These are phyloP conservation scores for Orestias chungarensis DNA, from an alignment of 2,797 vertebrate genomes.

Conservation along the genomic window DNA sequence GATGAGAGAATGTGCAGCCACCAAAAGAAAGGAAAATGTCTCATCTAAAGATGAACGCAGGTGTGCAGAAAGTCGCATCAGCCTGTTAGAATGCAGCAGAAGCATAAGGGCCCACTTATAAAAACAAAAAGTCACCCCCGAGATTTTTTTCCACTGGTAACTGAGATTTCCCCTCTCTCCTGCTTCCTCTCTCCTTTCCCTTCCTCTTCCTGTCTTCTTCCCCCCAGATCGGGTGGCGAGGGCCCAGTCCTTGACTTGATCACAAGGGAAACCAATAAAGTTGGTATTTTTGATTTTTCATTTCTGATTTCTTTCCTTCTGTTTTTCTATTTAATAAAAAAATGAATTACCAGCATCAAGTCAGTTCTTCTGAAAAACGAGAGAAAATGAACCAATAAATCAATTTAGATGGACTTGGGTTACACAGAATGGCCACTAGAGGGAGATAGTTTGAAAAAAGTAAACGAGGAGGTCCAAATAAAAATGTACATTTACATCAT, in stretches of 20 bases:
- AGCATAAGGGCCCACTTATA: constrained; percentile 4
- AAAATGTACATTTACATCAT: not conserved
- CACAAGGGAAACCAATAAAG: constrained; percentile 72
- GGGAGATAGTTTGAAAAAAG: constrained; percentile 28
- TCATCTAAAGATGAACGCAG: not conserved
- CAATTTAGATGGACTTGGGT: not conserved
- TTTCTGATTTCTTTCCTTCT: constrained; percentile 23
- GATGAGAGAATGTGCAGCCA: constrained; percentile 6
- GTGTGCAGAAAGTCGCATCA: constrained; percentile 39
- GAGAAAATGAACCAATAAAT: not conserved
- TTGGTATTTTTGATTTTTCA: constrained; percentile 59
- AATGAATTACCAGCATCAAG: not conserved
- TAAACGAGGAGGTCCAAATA: not conserved
- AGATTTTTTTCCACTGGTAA: constrained; percentile 61
- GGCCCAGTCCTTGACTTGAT: constrained; percentile 80
- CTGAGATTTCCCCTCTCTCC: constrained; percentile 48
- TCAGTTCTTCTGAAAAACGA: constrained; percentile 3
- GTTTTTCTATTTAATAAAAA: constrained; percentile 10
- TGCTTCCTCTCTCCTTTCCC: constrained; percentile 15
- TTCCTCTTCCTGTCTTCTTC: constrained; percentile 47
- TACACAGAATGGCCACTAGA: constrained; percentile 50
- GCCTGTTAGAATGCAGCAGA: constrained; percentile 20
- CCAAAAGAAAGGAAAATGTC: constrained; percentile 19
- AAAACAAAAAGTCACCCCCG: not conserved
- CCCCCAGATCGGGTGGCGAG: constrained; percentile 80